A percentile compares a stretch with the other conserved stretches of the same genome.
phyloP scores from a whole-genome alignment of 2,113 vertebrate genomes.

The Regulus satrapa region DNA sequence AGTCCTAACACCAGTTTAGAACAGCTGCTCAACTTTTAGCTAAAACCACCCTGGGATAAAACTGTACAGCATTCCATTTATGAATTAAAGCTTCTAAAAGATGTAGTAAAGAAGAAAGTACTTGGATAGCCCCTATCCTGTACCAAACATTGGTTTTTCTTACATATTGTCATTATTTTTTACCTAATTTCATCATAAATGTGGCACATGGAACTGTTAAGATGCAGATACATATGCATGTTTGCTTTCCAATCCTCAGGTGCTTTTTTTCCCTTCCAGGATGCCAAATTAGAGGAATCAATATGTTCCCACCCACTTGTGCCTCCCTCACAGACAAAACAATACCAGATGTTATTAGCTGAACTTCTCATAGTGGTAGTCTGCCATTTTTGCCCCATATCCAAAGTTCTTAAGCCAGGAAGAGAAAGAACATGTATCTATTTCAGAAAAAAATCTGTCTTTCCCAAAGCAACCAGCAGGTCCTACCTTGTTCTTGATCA shows the following conservation, averaged over 20 bases:
- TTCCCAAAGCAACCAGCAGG: neutral
- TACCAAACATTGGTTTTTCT: neutral
- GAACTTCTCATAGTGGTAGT: neutral
- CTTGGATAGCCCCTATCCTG: neutral
- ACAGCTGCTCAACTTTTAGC: neutral
- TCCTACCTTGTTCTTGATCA: neutral
- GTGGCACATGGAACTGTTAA: neutral
- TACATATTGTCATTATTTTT: neutral
- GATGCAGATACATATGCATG: neutral
- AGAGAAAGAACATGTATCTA: neutral
- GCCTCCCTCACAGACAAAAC: neutral
- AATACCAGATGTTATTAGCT: neutral
- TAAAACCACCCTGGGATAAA: neutral
- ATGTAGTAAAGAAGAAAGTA: neutral
- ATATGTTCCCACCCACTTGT: neutral
- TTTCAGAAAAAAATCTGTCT: neutral
- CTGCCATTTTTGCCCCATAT: neutral
- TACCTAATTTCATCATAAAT: neutral
- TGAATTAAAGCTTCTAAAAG: neutral
- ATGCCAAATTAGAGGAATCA: neutral
- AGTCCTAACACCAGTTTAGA: neutral
- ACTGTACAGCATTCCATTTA: neutral
- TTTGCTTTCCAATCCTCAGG: neutral
- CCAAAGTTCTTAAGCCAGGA: neutral
- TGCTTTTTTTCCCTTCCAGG: neutral